Evolutionary conservation across 2,113 vertebrate species (phyloP), one percentile per base, ranked within the genome.

Genomic region (Lamprologus ornatipinnis): DNA sequence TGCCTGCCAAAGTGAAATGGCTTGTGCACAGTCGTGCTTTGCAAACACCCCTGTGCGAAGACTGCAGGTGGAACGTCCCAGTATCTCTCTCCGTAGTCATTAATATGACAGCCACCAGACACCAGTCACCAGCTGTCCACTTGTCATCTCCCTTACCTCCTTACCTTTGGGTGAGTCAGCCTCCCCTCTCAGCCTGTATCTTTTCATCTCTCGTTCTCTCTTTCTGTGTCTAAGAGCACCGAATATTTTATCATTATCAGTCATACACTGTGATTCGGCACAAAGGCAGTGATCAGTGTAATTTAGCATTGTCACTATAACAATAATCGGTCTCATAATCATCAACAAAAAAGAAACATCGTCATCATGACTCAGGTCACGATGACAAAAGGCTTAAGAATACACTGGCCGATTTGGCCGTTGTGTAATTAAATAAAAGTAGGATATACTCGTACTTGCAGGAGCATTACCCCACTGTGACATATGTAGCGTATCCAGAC

Each of bases 21-120:
- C 53, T 82, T 31, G 45, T 14, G 15, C 65, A 40, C 6, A 21
- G 21, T 75, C 3, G 23, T 84, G 55, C 21, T 82, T 33, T 83
- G 37, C 40, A 82, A 83, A 68, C 75, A 85, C 88, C 90, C 88
- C 90, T 81, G 33, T n/a, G 6, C 3, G 13, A 81, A 28, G 82
- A 37, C 68, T 73, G 80, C 82, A 89, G 70, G 70, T 90, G 93
- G 89, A 89, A 82, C 80, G 21, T 79, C 84, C 89, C 91, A 65
- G n/a, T 85, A 80, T 84, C 80, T 84, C 88, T 88, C 81, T 88
- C 85, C 33, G 2, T 51, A 45, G 79, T 89, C 85, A 88, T 91
- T 92, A 92, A 91, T 87, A 90, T 91, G 89, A 93, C 91, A 91
- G 87, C 53, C 86, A 91, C 63, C 92, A 89, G 85, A 86, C 87